Percentiles rank a stretch among this genome's conserved stretches.
Conservation (phyloP, 2,888 invertebrate species). For the Trisateles emortualis region DNA sequence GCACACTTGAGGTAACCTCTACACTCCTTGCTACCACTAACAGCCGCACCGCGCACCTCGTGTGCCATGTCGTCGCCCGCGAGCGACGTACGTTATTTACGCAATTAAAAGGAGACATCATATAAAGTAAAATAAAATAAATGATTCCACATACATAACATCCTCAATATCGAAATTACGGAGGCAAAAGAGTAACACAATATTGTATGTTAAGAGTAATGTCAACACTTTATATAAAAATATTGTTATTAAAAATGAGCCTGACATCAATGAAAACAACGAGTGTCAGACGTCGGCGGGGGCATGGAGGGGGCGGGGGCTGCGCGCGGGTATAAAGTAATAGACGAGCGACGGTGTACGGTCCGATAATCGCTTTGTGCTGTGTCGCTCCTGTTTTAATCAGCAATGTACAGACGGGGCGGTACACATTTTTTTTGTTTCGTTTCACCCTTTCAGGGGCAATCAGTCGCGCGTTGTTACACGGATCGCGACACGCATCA, state of each 20-base stretch:
- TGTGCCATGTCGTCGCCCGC: too few relatives aligned
- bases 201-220: slow-evolving; percentile 5
- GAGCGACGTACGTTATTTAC: too few relatives aligned
- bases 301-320: slow-evolving; percentile 2
- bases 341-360: slow-evolving; percentile 63
- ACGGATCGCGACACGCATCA: slow-evolving; percentile 68
- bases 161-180: too few relatives aligned
- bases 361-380: slow-evolving; percentile 82
- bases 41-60: too few relatives aligned
- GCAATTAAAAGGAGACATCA: too few relatives aligned
- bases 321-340: slow-evolving; percentile 51
- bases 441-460: slow-evolving; percentile 75
- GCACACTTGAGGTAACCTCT: not conserved
- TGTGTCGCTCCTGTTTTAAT: slow-evolving; percentile 73
- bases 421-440: slow-evolving; percentile 63
- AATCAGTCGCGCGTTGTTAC: slow-evolving; percentile 77
- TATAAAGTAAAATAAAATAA: too few relatives aligned
- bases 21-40: too few relatives aligned
- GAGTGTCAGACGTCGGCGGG: slow-evolving; percentile 23
- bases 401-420: slow-evolving; percentile 65
- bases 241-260: slow-evolving; percentile 62
- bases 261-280: slow-evolving; percentile 58
- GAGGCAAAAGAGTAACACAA: too few relatives aligned
- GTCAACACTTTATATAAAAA: slow-evolving; percentile 50
- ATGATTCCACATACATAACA: too few relatives aligned